Evolutionary conservation across 2,888 invertebrate species (phyloP).

Genomic region (Lasioglossum marginatum): DNA sequence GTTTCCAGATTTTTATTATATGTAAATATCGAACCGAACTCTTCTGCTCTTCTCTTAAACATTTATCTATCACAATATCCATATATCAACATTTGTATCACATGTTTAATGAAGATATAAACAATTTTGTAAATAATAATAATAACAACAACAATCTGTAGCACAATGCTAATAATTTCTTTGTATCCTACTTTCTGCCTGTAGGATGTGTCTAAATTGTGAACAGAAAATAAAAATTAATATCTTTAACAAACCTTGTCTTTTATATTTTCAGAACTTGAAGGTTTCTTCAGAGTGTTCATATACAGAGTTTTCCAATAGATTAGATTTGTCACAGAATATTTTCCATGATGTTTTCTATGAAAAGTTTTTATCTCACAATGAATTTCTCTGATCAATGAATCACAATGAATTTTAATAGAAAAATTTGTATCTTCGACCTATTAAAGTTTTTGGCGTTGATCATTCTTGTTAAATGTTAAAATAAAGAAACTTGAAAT

Average conservation of each 20-base stretch:
- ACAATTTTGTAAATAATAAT: constrained; percentile 32
- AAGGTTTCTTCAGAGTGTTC: not conserved
- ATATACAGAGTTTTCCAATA: not conserved
- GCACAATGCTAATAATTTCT: constrained; percentile 7
- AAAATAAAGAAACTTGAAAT: not conserved
- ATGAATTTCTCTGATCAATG: too few relatives aligned
- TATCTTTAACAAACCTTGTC: constrained; percentile 12
- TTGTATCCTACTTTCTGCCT: not conserved
- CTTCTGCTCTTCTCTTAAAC: constrained; percentile 40
- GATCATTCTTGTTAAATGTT: not conserved
- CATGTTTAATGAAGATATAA: constrained; percentile 39
- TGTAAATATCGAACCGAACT: constrained; percentile 45
- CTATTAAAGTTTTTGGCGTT: not conserved
- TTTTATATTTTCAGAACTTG: too few relatives aligned
- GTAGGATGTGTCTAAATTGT: constrained; percentile 16
- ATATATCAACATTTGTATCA: constrained; percentile 18
- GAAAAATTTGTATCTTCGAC: not conserved
- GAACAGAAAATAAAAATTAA: constrained; percentile 23
- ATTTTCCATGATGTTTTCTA: too few relatives aligned
- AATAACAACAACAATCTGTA: constrained; percentile 1
- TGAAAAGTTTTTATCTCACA: too few relatives aligned
- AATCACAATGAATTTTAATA: not conserved
- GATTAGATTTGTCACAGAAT: not conserved
- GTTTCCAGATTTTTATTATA: constrained; percentile 42
- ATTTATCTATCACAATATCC: constrained; percentile 45